phyloP scores from a whole-genome alignment of 2,888 invertebrate genomes.

The Sesamia inferens region DNA sequence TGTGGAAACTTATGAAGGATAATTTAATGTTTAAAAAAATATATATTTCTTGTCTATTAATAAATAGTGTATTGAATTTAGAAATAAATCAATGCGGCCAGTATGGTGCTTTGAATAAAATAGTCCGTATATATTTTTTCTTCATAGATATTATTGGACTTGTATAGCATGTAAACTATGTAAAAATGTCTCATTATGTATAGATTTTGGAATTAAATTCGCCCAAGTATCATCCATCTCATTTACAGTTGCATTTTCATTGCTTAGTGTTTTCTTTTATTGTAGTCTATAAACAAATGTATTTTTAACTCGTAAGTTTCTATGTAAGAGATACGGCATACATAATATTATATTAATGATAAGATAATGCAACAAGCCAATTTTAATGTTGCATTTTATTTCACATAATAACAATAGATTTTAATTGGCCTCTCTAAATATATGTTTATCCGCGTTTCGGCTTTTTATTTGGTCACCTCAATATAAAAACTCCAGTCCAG shows the following conservation, averaged over 20 bases:
- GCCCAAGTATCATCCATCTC: conserved; percentile 81
- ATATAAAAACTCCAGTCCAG: neutral
- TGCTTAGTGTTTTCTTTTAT: conserved; percentile 79
- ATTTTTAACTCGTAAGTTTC: conserved; percentile 78
- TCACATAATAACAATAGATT: conserved; percentile 78
- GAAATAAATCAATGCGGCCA: conserved; percentile 77
- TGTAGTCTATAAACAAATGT: conserved; percentile 65
- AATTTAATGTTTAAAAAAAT: conserved; percentile 57
- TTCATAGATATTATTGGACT: conserved; percentile 63
- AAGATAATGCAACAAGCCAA: conserved; percentile 75
- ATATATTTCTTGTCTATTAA: conserved; percentile 67
- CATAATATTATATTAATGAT: conserved; percentile 70
- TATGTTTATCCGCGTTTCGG: conserved; percentile 81
- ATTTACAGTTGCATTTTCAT: conserved; percentile 80
- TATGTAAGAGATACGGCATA: conserved; percentile 77
- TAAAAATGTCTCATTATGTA: conserved; percentile 56
- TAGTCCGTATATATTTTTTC: conserved; percentile 74
- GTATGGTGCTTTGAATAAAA: conserved; percentile 81
- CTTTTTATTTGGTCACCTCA: conserved; percentile 38
- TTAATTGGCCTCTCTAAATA: conserved; percentile 88
- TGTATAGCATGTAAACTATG: conserved; percentile 62
- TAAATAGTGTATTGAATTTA: conserved; percentile 67
- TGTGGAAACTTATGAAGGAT: conserved; percentile 77
- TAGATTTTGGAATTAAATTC: conserved; percentile 69
- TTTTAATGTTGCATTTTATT: conserved; percentile 79